These are phyloP conservation scores for Rhabditoides inermis DNA, from an alignment of 2,888 invertebrate genomes.

Conservation along the genomic window DNA sequence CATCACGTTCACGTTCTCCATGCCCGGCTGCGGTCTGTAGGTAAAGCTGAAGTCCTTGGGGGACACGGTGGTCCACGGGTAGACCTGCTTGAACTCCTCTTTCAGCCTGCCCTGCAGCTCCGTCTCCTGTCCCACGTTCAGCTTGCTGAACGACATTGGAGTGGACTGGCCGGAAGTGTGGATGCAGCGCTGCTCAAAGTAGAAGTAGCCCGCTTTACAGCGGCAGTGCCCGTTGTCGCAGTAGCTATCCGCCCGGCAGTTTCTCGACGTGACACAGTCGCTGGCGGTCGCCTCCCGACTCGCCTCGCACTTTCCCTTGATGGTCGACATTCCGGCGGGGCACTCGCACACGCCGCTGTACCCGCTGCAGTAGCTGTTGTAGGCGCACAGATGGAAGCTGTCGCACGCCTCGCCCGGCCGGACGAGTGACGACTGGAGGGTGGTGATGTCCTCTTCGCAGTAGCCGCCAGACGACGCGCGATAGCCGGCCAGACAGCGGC, in stretches of 20 bases:
- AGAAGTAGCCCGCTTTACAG: constrained; percentile 34
- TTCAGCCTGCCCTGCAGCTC: no score
- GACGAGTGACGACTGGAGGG: constrained; percentile 23
- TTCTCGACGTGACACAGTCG: constrained; percentile 35
- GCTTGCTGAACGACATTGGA: not conserved
- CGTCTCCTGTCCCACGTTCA: no score
- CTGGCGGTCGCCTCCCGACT: constrained; percentile 33
- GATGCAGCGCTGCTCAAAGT: constrained; percentile 28
- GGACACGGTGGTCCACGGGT: not conserved
- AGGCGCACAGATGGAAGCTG: constrained; percentile 26
- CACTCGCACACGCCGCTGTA: constrained; percentile 49
- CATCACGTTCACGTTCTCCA: constrained; percentile 1
- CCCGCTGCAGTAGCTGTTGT: constrained; percentile 37
- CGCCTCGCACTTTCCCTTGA: constrained; percentile 29
- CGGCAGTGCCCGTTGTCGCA: constrained; percentile 47
- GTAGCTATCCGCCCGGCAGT: constrained; percentile 41
- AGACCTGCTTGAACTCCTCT: no score
- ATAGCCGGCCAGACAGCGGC: constrained; percentile 44
- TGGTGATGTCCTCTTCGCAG: constrained; percentile 27
- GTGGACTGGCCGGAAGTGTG: constrained; percentile 6
- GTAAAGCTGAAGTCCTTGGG: constrained; percentile 1
- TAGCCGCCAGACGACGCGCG: constrained; percentile 19
- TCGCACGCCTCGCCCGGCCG: constrained; percentile 43
- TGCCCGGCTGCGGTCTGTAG: constrained; percentile 1
- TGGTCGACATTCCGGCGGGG: constrained; percentile 37